Evolutionary conservation across 1,140 invertebrate genomes (phyloP), one percentile per base, ranked within the genome.

Genomic region (Hyposmocoma kahamanoa): DNA sequence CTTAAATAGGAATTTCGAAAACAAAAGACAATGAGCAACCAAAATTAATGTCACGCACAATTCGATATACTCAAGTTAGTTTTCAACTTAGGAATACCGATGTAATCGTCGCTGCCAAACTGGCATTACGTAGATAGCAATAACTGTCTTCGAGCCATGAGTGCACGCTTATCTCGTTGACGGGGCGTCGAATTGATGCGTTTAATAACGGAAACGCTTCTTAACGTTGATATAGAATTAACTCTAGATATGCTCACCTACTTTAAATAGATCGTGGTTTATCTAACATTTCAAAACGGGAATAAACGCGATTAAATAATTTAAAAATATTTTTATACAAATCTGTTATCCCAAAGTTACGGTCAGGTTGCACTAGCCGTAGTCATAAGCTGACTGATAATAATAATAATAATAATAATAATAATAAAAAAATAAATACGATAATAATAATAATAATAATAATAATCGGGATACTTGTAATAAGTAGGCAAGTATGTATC

Each of bases 181-280:
- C 49, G 56, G 53, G 51, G n/a, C 50, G 32, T 60, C 60, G 54
- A 66, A 72, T 66, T 72, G 65, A 72, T 72, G 65, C 60, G 60
- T 68, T 72, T 68, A 72, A 72, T 72, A 72, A 66, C 56, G 62
- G 62, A 63, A 67, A 56, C 57, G 62, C 42, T 65, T 64, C 47
- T 53, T 42, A 55, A 47, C 45, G 21, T 32, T 30, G 56, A 60
- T 36, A 13, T 50, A 50, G n/a, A 22, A n/a, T 3, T 36, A 22
- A 19, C 24, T 21, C n/a, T 17, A 15, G 19, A 38, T 24, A 18
- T 13, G 17, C 3, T 11, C 19, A 5, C 17, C n/a, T 44, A 24
- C 3, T 11, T 11, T 10, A 30, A 11, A 11, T 15, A 13, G 15
- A 34, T 34, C 5, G 32, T n/a, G 5, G 32, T 34, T 15, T 5